Base-by-base conservation (phyloP, 2,113 vertebrate genomes). In the Ornithorhynchus anatinus region DNA sequence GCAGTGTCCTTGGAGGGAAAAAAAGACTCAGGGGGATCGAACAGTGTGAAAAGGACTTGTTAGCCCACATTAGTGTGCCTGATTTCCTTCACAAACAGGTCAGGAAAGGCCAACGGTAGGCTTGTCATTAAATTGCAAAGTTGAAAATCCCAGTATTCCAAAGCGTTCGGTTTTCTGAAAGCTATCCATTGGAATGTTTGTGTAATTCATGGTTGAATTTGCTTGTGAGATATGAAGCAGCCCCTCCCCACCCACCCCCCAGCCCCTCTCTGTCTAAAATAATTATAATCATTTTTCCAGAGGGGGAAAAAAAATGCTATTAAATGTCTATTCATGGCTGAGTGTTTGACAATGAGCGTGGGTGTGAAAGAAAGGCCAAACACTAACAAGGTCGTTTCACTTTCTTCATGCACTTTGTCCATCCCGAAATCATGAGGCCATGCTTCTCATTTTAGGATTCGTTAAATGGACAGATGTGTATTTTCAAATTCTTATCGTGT, bases 21-120 rank as follows among this genome's bases (percentile, higher is more conserved):
- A 79, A 87, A 80, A 89, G 84, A 88, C 82, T 81, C 88, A 87
- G 89, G 83, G 84, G 77, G 90, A 90, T 84, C 73, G 76, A 86
- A 84, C 68, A 83, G 86, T 89, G 86, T 90, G 89, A 93, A 90
- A 90, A 88, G 91, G 86, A 87, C 89, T 90, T 90, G 89, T 92
- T 93, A 92, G 86, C 86, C 82, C 86, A 85, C 88, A 89, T 92
- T 91, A 92, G 91, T 90, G 85, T 92, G 91, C 91, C 86, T 93
- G 91, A 91, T 93, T 93, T 90, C 90, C 91, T 93, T 93, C 88
- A 83, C 86, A 88, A n/a, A 82, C 86, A 86, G 86, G 90, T 91
- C 89, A 87, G 79, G 53, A 88, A 84, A 91, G 89, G 89, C 88
- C 89, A 91, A 74, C 89, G 59, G 75, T 85, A 83, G 80, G 80